Percentiles rank a stretch among this genome's conserved stretches.
phyloP scores from a whole-genome alignment of 2,113 vertebrate species.

The Hippocampus comes region DNA sequence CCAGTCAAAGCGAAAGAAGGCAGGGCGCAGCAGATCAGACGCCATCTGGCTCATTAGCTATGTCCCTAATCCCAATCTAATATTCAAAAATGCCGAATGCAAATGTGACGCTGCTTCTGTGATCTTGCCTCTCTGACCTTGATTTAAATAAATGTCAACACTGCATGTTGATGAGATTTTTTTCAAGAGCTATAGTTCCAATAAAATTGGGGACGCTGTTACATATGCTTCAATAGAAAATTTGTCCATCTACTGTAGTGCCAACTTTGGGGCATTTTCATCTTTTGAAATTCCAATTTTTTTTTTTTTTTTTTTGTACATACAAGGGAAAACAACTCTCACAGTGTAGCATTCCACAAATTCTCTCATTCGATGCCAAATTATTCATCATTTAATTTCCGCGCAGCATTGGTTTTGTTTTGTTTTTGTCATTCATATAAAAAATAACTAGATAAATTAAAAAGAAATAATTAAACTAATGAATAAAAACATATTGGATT shows the following conservation, averaged over 20 bases:
- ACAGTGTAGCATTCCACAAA: too few relatives aligned
- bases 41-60: constrained; percentile 12
- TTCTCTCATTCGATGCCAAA: background rate
- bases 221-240: background rate
- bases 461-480: too few relatives aligned
- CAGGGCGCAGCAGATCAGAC: constrained; percentile 7
- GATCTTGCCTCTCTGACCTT: background rate
- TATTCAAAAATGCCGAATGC: constrained; percentile 8
- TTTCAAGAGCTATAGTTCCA: background rate
- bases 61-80: constrained; percentile 10
- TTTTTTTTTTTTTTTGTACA: too few relatives aligned
- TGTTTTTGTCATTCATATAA: too few relatives aligned
- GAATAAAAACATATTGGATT: background rate
- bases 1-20: background rate
- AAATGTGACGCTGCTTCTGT: background rate
- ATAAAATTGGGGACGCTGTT: background rate
- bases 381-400: background rate
- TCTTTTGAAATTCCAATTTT: too few relatives aligned
- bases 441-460: too few relatives aligned
- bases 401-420: background rate
- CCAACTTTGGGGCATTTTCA: too few relatives aligned
- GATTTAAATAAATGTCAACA: background rate
- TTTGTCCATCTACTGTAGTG: background rate
- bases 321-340: too few relatives aligned
- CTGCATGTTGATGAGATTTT: background rate